Conservation (phyloP, 2,888 invertebrate species). For the Leptopilina drosophilae region DNA sequence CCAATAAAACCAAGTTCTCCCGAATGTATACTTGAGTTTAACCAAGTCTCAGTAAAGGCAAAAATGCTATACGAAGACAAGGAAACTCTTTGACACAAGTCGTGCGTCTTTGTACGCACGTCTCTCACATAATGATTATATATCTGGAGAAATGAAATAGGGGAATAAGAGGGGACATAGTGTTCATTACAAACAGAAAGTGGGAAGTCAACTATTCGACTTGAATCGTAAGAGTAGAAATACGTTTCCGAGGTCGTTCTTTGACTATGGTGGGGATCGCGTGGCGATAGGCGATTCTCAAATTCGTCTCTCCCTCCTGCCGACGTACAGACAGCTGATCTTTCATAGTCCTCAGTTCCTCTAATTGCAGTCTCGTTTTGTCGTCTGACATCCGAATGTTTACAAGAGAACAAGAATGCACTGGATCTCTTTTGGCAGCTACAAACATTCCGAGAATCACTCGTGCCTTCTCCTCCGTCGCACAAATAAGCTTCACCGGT, state of each 20-base stretch:
- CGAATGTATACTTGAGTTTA: not conserved
- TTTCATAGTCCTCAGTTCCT: not conserved
- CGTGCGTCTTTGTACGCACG: not conserved
- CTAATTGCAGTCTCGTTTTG: not conserved
- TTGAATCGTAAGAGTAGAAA: no score
- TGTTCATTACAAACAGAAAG: not conserved
- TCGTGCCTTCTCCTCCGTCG: not conserved
- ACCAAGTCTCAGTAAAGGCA: not conserved
- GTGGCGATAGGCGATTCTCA: not conserved
- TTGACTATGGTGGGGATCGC: no score
- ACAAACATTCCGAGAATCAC: not conserved
- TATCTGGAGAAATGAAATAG: not conserved
- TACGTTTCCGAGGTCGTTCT: no score
- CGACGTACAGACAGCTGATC: not conserved
- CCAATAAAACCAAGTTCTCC: not conserved
- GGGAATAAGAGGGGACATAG: not conserved
- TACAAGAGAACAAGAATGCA: not conserved
- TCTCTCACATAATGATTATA: not conserved
- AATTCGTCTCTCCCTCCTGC: not conserved
- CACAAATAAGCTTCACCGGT: not conserved
- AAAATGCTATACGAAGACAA: not conserved
- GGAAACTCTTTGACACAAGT: not conserved
- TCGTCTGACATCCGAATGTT: not conserved
- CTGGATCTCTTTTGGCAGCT: not conserved
- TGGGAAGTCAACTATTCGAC: not conserved